A percentile compares a stretch with the other conserved stretches of the same genome.
Conservation (phyloP, 2,888 invertebrate genomes). For the Amphipoea oculea region DNA sequence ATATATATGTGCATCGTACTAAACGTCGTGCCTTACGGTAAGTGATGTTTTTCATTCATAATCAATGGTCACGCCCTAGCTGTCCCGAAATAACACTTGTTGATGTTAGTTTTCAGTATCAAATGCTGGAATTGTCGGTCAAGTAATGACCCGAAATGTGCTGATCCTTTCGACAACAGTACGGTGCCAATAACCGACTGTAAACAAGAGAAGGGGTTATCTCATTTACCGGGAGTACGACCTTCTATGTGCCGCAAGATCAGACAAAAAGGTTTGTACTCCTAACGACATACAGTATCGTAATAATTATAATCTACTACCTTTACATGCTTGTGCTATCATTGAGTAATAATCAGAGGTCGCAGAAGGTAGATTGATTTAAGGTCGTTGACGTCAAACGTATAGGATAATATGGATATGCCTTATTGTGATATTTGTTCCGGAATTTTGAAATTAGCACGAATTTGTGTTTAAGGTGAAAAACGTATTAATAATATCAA, state of each 20-base stretch:
- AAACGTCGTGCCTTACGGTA: slow-evolving; percentile 71
- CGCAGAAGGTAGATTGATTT: too few relatives aligned
- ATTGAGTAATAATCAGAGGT: not conserved
- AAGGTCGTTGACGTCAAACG: too few relatives aligned
- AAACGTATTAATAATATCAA: too few relatives aligned
- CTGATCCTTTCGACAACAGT: slow-evolving; percentile 97
- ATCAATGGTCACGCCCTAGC: slow-evolving; percentile 78
- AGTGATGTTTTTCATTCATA: slow-evolving; percentile 55
- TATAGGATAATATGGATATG: too few relatives aligned
- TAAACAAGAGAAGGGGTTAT: slow-evolving; percentile 90
- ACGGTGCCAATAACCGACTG: slow-evolving; percentile 97
- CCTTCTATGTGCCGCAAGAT: slow-evolving; percentile 98
- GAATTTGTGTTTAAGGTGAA: too few relatives aligned
- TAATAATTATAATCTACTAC: not conserved
- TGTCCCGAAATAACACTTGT: slow-evolving; percentile 38
- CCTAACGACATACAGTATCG: not conserved
- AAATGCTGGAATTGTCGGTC: slow-evolving; percentile 98
- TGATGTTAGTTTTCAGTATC: slow-evolving; percentile 90
- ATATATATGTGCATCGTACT: slow-evolving; percentile 65
- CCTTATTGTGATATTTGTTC: too few relatives aligned
- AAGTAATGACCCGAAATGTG: slow-evolving; percentile 96
- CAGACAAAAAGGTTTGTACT: slow-evolving; percentile 93
- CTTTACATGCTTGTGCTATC: not conserved
- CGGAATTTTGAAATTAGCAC: too few relatives aligned
- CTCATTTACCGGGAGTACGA: slow-evolving; percentile 92